phyloP scores from a whole-genome alignment of 2,113 vertebrate species.

The Microcebus murinus region DNA sequence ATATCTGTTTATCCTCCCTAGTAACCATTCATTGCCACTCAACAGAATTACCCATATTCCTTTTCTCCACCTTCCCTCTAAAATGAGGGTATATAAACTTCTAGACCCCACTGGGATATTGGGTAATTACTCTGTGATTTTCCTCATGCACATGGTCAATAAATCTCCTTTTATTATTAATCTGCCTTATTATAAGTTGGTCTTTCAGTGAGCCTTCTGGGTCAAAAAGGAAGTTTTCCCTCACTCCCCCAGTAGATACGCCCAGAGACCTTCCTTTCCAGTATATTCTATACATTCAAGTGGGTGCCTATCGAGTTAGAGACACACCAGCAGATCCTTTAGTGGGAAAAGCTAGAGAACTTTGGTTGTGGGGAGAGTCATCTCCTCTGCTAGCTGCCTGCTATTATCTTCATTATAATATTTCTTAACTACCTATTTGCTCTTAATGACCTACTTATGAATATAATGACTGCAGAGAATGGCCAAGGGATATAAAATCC shows the following conservation, averaged over 20 bases:
- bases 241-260: not conserved
- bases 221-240: too few species aligned
- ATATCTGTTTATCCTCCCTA: too few species aligned
- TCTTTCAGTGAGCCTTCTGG: too few species aligned
- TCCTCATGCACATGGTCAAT: too few species aligned
- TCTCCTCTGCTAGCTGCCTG: slow-evolving; percentile 26
- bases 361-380: not conserved
- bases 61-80: too few species aligned
- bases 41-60: too few species aligned
- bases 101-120: too few species aligned
- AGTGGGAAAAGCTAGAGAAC: slow-evolving; percentile 5
- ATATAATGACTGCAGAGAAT: not conserved
- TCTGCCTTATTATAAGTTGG: too few species aligned
- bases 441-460: slow-evolving; percentile 13
- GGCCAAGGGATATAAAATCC: not conserved
- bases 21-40: too few species aligned
- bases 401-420: slow-evolving; percentile 11
- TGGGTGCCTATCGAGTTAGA: not conserved
- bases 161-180: too few species aligned
- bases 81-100: too few species aligned
- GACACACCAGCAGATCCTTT: not conserved
- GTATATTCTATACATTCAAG: not conserved
- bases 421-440: slow-evolving; percentile 48
- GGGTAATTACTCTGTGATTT: too few species aligned
- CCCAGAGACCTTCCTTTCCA: not conserved